Base-by-base conservation (phyloP, 1,140 invertebrate species). In the Paraescarpia echinospica region DNA sequence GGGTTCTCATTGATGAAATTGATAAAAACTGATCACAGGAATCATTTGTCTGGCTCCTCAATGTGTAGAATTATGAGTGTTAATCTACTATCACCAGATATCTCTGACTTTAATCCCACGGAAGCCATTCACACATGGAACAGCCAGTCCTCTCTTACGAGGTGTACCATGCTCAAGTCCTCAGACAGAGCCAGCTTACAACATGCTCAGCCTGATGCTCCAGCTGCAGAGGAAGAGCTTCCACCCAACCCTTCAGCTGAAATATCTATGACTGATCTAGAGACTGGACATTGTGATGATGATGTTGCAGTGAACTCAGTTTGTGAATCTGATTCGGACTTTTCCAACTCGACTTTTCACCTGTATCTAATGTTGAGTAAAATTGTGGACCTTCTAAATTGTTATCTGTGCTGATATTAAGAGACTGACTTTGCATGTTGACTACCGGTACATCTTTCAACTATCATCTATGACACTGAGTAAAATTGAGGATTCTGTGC, bases 341-440 rank as follows among this genome's bases (percentile, higher is more conserved):
- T 51, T 51, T 51, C 48, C 8, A 18, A 51, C 48, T 51, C 0
- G 48, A 51, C n/a, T 89, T 89, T 89, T 89, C 89, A 33, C 89
- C n/a, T 89, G 89, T 34, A 89, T 89, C 0, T 89, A 31, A 89
- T 89, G 9, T 89, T 89, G 34, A 89, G 89, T 89, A 34, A 89
- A 89, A 89, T 89, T 89, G 89, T 89, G 89, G 89, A 89, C n/a
- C n/a, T 89, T 89, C n/a, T 33, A 89, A 89, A 89, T 89, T 33
- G 6, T 89, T 9, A 89, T 34, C 34, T 89, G n/a, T 33, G 89
- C 89, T 89, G 34, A 89, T 33, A 27, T 89, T 89, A 33, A 33
- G 89, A 89, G 89, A 33, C 89, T 34, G 89, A 27, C 6, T 34
- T 89, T 89, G 89, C 89, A 89, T 89, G 34, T 89, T 89, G n/a